These are phyloP conservation scores for Orycteropus afer DNA, from an alignment of 2,113 vertebrate genomes.

Conservation along the genomic window DNA sequence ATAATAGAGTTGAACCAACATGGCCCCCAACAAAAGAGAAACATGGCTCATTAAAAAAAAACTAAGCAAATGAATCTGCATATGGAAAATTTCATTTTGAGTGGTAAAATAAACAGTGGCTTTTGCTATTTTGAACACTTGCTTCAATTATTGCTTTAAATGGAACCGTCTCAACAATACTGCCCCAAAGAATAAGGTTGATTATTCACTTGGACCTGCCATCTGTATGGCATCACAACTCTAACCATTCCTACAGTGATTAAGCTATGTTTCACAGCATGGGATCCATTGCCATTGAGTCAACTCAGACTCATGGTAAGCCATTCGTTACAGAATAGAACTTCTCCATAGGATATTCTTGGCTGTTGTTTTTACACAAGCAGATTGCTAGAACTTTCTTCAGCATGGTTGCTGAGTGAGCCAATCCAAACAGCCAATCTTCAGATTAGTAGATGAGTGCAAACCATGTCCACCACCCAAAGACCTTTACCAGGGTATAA, in stretches of 20 bases:
- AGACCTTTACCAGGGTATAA: neutral
- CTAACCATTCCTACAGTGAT: neutral
- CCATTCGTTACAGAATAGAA: neutral
- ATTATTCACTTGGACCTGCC: neutral
- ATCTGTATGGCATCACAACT: constrained; percentile 17
- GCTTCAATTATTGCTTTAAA: constrained; percentile 41
- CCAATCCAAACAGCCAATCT: no score
- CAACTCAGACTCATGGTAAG: no score
- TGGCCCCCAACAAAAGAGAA: constrained; percentile 13
- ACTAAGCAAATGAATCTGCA: neutral
- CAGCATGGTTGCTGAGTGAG: no score
- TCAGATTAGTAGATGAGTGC: no score
- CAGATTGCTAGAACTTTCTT: no score
- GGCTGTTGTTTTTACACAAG: no score
- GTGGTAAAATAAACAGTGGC: constrained; percentile 2
- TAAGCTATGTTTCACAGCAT: neutral
- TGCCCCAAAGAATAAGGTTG: accelerated
- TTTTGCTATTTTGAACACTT: constrained; percentile 14
- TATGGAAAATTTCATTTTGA: constrained; percentile 29
- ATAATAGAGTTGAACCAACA: neutral
- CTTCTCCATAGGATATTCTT: neutral
- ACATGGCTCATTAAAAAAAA: constrained; percentile 37
- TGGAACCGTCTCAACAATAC: neutral
- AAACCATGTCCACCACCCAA: no score
- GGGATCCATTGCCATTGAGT: neutral